Percentiles rank a stretch among this genome's conserved stretches.
Conservation (phyloP, 2,113 vertebrate species). For the Redunca redunca region DNA sequence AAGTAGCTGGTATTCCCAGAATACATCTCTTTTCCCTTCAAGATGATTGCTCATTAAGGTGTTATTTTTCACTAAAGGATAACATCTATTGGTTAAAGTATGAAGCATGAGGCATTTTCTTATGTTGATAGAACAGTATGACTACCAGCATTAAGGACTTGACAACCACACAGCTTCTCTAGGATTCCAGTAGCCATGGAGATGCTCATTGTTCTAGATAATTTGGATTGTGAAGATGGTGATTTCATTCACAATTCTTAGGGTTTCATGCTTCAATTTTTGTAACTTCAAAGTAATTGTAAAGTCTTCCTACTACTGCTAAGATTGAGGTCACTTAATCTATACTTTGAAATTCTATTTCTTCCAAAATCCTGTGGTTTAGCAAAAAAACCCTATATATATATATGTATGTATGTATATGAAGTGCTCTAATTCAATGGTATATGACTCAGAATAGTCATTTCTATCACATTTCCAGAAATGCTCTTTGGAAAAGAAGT, state of each 20-base stretch:
- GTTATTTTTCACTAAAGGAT: not conserved
- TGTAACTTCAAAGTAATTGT: not conserved
- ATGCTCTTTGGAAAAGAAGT: not conserved
- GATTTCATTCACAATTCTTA: not conserved
- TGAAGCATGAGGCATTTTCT: not conserved
- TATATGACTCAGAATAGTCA: not conserved
- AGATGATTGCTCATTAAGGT: not conserved
- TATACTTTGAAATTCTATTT: not conserved
- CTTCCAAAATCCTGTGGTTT: not conserved
- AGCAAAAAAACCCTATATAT: not conserved
- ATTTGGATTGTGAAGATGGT: not conserved
- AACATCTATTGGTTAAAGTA: not conserved
- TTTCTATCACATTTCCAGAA: not conserved
- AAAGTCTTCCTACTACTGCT: rapidly evolving
- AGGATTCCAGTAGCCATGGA: not conserved
- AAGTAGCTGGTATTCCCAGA: not conserved
- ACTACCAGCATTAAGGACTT: not conserved
- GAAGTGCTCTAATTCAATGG: not conserved
- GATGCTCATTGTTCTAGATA: not conserved
- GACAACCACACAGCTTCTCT: not conserved
- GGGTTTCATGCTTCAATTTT: not conserved
- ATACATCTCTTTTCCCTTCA: not conserved
- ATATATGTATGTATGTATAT: not conserved
- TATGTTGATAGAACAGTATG: not conserved
- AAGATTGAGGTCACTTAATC: not conserved